Evolutionary conservation across 1,140 invertebrate species (phyloP).

Genomic region (Sycobia sp.): DNA sequence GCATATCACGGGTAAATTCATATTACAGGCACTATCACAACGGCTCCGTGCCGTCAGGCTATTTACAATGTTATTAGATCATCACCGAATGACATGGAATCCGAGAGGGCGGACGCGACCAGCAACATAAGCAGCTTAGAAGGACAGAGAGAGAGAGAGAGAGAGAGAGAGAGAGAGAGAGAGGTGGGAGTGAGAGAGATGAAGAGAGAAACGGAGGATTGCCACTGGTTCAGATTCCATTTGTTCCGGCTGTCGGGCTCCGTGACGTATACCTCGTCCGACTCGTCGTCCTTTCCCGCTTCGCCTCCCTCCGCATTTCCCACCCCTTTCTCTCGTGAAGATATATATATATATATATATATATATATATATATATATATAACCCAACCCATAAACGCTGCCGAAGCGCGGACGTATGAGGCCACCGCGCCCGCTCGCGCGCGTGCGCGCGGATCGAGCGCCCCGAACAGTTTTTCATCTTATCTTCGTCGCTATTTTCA

Average conservation of each 20-base stretch:
- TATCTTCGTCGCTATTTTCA: constrained; percentile 19
- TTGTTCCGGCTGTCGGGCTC: constrained; percentile 56
- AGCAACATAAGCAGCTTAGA: constrained; percentile 58
- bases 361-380: no score
- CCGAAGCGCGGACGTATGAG: no score
- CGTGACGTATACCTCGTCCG: constrained; percentile 58
- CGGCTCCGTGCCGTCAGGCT: constrained; percentile 25
- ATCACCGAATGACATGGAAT: constrained; percentile 49
- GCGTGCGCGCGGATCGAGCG: no score
- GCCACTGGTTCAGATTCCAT: constrained; percentile 63
- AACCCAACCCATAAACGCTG: no score
- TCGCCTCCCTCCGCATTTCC: constrained; percentile 34
- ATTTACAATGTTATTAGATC: constrained; percentile 54
- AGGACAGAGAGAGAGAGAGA: no score
- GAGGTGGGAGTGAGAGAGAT: no score
- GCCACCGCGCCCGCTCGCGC: no score
- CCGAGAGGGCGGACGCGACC: constrained; percentile 16
- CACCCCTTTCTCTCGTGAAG: no score
- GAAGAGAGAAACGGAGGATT: constrained; percentile 58
- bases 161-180: no score
- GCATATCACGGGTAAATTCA: no score
- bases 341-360: no score
- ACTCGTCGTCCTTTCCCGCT: constrained; percentile 46
- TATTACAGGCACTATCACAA: no score
- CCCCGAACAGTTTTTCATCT: constrained; percentile 21